Percentiles rank a stretch among this genome's conserved stretches.
Conservation (phyloP, 2,797 vertebrate genomes). For the Pangasius mekongensis region DNA sequence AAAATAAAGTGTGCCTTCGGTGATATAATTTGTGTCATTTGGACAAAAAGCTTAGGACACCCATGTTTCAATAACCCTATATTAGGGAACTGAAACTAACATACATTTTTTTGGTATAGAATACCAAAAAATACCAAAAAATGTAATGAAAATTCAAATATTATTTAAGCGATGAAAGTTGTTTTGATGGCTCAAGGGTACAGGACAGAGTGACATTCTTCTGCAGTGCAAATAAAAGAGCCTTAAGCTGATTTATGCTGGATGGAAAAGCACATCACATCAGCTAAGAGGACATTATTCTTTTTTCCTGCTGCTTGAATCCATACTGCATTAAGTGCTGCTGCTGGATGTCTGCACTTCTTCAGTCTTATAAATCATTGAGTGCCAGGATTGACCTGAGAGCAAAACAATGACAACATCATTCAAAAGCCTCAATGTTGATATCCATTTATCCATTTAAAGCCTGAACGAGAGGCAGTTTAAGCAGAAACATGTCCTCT, state of each 20-base stretch:
- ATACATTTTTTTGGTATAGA: background rate
- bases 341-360: slow-evolving; percentile 13
- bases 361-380: background rate
- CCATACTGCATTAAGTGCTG: slow-evolving; percentile 24
- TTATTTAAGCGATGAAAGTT: background rate
- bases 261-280: background rate
- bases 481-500: slow-evolving; percentile 16
- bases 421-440: background rate
- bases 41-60: background rate
- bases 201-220: background rate
- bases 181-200: background rate
- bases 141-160: background rate
- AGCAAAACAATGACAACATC: slow-evolving; percentile 11
- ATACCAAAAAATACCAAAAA: background rate
- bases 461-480: slow-evolving; percentile 10
- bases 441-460: slow-evolving; percentile 14
- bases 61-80: background rate
- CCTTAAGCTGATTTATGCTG: background rate
- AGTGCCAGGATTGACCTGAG: background rate
- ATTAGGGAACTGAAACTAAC: background rate
- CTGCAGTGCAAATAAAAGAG: background rate
- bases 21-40: background rate
- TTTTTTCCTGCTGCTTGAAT: slow-evolving; percentile 4
- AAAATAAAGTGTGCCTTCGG: background rate
- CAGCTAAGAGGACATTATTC: background rate